phyloP scores from a whole-genome alignment of 2,113 vertebrate species.

The Myodes glareolus region DNA sequence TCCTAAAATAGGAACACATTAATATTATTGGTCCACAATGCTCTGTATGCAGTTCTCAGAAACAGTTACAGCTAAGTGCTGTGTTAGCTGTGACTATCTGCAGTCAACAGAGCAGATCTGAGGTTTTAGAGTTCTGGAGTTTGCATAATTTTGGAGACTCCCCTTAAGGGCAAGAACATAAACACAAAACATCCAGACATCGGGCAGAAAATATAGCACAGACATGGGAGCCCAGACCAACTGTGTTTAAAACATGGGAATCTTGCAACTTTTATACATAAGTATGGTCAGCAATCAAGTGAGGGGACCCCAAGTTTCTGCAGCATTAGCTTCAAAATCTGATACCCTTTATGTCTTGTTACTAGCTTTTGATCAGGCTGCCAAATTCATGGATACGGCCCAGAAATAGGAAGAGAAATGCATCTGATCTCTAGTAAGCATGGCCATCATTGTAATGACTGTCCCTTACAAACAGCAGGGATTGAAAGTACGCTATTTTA shows the following conservation, averaged over 20 bases:
- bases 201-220: not conserved
- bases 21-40: not conserved
- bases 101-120: too few species aligned
- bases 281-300: not conserved
- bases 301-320: not conserved
- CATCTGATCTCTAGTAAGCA: not conserved
- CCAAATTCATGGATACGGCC: not conserved
- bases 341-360: not conserved
- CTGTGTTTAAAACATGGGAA: not conserved
- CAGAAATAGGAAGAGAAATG: not conserved
- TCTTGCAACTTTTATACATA: not conserved
- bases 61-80: not conserved
- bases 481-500: not conserved
- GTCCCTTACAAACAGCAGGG: not conserved
- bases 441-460: not conserved
- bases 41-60: not conserved
- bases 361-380: not conserved
- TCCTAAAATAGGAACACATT: not conserved
- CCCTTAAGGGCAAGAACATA: not conserved
- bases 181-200: not conserved
- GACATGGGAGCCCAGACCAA: not conserved
- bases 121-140: not conserved
- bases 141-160: not conserved
- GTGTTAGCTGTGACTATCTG: not conserved
- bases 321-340: not conserved